phyloP scores from a whole-genome alignment of 2,888 invertebrate species.

The Ophion ventricosus region DNA sequence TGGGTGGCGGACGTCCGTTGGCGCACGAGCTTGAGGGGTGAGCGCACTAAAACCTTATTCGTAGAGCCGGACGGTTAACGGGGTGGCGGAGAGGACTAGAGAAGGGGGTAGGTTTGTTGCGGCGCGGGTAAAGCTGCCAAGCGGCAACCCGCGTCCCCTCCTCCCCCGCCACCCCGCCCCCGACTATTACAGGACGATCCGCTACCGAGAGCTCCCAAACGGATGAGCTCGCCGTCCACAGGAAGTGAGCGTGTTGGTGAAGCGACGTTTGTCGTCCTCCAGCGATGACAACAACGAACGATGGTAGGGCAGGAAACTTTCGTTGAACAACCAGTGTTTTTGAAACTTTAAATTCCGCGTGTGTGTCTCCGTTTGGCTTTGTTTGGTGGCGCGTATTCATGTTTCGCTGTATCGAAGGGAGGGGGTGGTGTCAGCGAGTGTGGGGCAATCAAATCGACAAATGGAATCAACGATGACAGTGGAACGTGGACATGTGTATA shows the following conservation, averaged over 20 bases:
- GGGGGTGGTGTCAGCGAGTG: not conserved
- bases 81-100: conserved; percentile 25
- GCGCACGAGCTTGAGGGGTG: conserved; percentile 48
- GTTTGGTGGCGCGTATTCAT: no score
- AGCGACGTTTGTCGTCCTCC: conserved; percentile 31
- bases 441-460: not conserved
- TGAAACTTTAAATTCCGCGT: conserved; percentile 10
- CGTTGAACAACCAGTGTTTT: not conserved
- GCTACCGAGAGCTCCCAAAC: conserved; percentile 43
- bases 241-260: conserved; percentile 51
- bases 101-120: conserved; percentile 47
- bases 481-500: not conserved
- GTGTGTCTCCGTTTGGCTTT: not conserved
- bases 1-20: conserved; percentile 50
- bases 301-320: conserved; percentile 20
- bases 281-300: conserved; percentile 18
- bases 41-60: conserved; percentile 56
- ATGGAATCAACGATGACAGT: not conserved
- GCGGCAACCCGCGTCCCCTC: conserved; percentile 48
- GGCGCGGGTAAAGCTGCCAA: conserved; percentile 41
- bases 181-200: conserved; percentile 46
- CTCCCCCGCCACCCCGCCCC: no score
- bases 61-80: conserved; percentile 40
- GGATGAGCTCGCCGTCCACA: conserved; percentile 40
- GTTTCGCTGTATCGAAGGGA: not conserved